Evolutionary conservation across 2,113 vertebrate species (phyloP).

Genomic region (Pogonocichla stellata): DNA sequence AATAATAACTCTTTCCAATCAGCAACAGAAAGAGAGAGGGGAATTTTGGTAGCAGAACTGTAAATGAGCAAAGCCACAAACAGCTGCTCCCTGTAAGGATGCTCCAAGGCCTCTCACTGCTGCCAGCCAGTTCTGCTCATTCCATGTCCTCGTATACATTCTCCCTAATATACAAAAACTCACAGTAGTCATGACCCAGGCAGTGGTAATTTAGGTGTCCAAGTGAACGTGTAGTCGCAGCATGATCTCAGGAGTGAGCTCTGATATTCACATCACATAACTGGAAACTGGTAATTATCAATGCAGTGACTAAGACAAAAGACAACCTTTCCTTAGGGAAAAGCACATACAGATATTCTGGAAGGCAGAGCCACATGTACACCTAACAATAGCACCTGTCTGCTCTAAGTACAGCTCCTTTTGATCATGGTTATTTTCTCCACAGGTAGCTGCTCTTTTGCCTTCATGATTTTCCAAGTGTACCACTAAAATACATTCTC

Average conservation of each 20-base stretch:
- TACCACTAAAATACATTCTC: background rate
- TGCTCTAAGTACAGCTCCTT: background rate
- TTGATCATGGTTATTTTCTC: slow-evolving; percentile 47
- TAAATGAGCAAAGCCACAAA: background rate
- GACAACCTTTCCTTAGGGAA: background rate
- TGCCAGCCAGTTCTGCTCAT: background rate
- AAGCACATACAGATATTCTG: background rate
- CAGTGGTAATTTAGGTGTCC: background rate
- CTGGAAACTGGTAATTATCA: slow-evolving; percentile 7
- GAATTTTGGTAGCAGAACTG: background rate
- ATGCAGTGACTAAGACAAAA: background rate
- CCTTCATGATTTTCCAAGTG: background rate
- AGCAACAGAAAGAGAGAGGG: background rate
- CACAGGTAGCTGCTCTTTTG: slow-evolving; percentile 28
- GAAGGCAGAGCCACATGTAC: background rate
- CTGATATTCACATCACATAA: background rate
- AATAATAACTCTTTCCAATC: background rate
- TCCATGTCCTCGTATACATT: background rate
- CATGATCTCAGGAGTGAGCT: background rate
- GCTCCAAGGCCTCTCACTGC: background rate
- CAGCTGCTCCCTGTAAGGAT: background rate
- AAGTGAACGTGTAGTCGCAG: background rate
- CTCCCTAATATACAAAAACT: background rate
- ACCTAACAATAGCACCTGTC: background rate
- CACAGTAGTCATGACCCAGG: background rate